Percentiles rank a stretch among this genome's conserved stretches.
Conservation (phyloP, 53 echinoderm and acorn worm species). For the Arbacia lixula region DNA sequence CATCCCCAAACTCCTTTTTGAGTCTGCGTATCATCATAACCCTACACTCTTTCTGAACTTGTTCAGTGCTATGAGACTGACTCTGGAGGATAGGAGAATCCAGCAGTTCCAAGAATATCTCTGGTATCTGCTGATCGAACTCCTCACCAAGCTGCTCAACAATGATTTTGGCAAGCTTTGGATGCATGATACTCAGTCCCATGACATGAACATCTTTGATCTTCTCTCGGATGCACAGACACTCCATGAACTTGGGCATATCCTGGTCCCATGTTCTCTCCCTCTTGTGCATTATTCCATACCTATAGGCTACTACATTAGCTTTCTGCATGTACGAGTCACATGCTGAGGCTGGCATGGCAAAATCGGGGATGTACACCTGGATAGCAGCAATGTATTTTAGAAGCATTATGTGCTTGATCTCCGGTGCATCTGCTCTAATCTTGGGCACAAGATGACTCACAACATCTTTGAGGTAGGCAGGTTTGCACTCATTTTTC, state of each 20-base stretch:
- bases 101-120: conserved; percentile 55
- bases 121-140: conserved; percentile 39
- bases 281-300: neutral
- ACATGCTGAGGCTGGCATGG: conserved; percentile 80
- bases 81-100: conserved; percentile 48
- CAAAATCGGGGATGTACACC: conserved; percentile 56
- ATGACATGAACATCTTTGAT: conserved; percentile 35
- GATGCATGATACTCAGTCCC: conserved; percentile 68
- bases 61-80: conserved; percentile 11
- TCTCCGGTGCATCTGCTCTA: neutral
- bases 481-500: conserved; percentile 62
- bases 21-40: conserved; percentile 67
- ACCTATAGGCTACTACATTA: too few species aligned
- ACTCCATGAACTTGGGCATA: conserved; percentile 25
- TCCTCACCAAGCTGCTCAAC: conserved; percentile 42
- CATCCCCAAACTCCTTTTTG: conserved; percentile 51
- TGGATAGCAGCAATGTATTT: conserved; percentile 78
- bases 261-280: conserved; percentile 61
- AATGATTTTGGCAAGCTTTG: conserved; percentile 56
- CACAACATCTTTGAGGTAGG: conserved; percentile 56
- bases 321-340: conserved; percentile 66
- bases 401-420: conserved; percentile 39
- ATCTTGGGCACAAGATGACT: conserved; percentile 25
- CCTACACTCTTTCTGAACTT: conserved; percentile 43
- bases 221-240: conserved; percentile 38